phyloP scores from a whole-genome alignment of 2,797 vertebrate species.

The Mastacembelus armatus region DNA sequence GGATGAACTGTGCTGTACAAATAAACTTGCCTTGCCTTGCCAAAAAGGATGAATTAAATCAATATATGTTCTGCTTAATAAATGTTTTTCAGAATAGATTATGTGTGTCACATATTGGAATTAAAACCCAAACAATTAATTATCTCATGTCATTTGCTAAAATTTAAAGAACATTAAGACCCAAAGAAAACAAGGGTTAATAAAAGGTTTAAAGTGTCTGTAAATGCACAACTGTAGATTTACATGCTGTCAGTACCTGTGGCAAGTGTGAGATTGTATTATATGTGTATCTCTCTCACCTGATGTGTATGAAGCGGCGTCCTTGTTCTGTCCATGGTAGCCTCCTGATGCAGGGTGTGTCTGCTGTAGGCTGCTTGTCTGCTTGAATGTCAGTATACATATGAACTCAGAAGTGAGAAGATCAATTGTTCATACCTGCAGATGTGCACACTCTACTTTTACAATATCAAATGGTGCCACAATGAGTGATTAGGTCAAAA shows the following conservation, averaged over 20 bases:
- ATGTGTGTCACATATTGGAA: too few species aligned
- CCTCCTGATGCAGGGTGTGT: slow-evolving; percentile 84
- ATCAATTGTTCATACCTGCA: background rate
- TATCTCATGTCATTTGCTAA: too few species aligned
- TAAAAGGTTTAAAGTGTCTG: background rate
- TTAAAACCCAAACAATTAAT: too few species aligned
- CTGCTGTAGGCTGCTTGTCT: slow-evolving; percentile 87
- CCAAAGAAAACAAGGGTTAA: background rate
- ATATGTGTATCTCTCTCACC: slow-evolving; percentile 66
- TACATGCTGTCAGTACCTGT: slow-evolving; percentile 53
- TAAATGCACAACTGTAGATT: background rate
- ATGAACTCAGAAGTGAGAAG: too few species aligned
- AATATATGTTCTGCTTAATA: too few species aligned
- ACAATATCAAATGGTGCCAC: background rate
- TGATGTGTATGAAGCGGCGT: slow-evolving; percentile 82
- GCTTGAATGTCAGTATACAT: slow-evolving; percentile 41
- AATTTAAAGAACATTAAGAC: fast-evolving
- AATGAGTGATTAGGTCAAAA: background rate
- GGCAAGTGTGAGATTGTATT: slow-evolving; percentile 45
- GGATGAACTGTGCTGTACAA: too few species aligned
- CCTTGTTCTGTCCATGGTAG: slow-evolving; percentile 57
- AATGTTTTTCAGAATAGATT: too few species aligned
- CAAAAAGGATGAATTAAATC: too few species aligned
- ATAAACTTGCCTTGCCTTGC: too few species aligned
- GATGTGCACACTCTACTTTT: background rate